A percentile compares a stretch with the other conserved stretches of the same genome.
Conservation (phyloP, 2,888 invertebrate species). For the Dyspetes luteomarginatus region DNA sequence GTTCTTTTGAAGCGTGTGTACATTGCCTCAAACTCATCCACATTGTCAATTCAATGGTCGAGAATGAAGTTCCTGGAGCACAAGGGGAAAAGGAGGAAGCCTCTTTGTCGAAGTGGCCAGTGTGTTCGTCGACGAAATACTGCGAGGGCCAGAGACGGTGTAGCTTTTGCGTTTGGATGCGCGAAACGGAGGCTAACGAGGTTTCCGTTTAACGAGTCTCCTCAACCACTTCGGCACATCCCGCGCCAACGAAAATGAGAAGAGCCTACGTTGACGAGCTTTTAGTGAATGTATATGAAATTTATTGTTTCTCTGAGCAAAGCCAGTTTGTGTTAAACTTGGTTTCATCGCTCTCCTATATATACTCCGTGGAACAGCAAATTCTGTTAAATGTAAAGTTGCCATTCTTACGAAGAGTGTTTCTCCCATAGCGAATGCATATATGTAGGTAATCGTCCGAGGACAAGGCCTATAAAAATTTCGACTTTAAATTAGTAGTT, state of each 20-base stretch:
- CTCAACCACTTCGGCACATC: slow-evolving; percentile 29
- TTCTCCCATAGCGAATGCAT: too few relatives aligned
- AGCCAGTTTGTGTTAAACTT: slow-evolving; percentile 24
- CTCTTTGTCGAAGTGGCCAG: slow-evolving; percentile 35
- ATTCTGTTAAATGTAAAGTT: slow-evolving; percentile 1
- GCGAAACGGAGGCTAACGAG: slow-evolving; percentile 46
- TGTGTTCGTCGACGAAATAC: slow-evolving; percentile 1
- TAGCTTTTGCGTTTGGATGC: slow-evolving; percentile 52
- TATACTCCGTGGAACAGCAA: background rate
- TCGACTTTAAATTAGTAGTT: too few relatives aligned
- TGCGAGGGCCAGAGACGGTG: background rate
- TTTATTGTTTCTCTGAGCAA: slow-evolving; percentile 33
- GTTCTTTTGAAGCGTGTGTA: too few relatives aligned
- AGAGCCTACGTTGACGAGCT: slow-evolving; percentile 36
- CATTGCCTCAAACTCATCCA: slow-evolving; percentile 11
- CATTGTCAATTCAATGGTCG: slow-evolving; percentile 35
- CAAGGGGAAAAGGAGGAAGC: slow-evolving; percentile 1
- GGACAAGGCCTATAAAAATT: too few relatives aligned
- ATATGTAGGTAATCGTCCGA: too few relatives aligned
- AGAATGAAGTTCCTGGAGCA: slow-evolving; percentile 13
- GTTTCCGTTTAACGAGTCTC: slow-evolving; percentile 58
- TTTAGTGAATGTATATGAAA: slow-evolving; percentile 45
- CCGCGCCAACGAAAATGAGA: slow-evolving; percentile 29
- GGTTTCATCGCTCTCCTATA: background rate
- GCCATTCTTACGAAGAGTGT: background rate